Evolutionary conservation across 2,797 vertebrate species (phyloP).

Genomic region (Prunella strophiata): DNA sequence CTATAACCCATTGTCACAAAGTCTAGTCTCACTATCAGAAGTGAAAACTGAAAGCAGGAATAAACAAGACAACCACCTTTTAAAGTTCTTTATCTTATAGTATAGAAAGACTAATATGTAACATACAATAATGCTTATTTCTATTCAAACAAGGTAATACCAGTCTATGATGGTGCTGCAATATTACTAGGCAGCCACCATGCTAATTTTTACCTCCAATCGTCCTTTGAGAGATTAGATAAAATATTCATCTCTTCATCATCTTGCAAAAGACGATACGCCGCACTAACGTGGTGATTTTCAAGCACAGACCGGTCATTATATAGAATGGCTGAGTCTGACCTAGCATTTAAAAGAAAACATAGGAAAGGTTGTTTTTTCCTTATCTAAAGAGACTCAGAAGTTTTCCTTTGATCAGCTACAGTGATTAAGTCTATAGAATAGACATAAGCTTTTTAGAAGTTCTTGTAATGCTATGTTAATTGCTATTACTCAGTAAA

Average conservation of each 20-base stretch:
- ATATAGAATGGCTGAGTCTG: conserved; percentile 93
- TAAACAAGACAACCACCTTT: background rate
- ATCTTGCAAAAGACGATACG: conserved; percentile 90
- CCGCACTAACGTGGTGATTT: conserved; percentile 93
- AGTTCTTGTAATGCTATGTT: background rate
- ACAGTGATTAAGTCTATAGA: background rate
- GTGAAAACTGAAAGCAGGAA: background rate
- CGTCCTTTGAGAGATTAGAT: conserved; percentile 91
- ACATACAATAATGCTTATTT: background rate
- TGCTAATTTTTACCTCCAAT: conserved; percentile 88
- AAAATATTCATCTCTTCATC: conserved; percentile 96
- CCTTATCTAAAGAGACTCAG: background rate
- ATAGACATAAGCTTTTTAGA: background rate
- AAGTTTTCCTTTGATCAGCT: background rate
- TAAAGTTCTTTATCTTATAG: background rate
- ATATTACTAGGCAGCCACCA: background rate
- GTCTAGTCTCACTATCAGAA: background rate
- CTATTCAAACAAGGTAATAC: background rate
- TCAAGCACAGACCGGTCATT: conserved; percentile 93
- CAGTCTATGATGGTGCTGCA: background rate
- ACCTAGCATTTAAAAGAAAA: conserved; percentile 79
- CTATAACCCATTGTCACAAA: background rate
- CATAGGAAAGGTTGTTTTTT: background rate
- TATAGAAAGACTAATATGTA: background rate
- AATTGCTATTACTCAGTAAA: background rate